A percentile compares a stretch with the other conserved stretches of the same genome.
Conservation (phyloP, 2,888 invertebrate genomes). For the Myopa tessellatipennis region DNA sequence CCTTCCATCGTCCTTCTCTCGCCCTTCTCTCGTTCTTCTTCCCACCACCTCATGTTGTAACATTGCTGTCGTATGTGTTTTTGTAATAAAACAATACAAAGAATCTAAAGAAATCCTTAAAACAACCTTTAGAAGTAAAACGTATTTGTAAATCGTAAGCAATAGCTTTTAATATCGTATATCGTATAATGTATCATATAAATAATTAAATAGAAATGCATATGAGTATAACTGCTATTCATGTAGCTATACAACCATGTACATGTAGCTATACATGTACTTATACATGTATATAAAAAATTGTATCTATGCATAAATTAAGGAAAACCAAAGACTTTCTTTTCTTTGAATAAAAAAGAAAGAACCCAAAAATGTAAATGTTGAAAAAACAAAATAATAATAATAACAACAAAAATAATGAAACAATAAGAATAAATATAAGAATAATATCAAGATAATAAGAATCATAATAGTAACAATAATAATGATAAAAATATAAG, state of each 20-base stretch:
- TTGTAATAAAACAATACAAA: too few relatives aligned
- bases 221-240: conserved; percentile 31
- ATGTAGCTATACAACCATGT: not conserved
- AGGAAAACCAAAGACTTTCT: conserved; percentile 68
- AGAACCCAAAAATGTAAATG: conserved; percentile 44
- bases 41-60: too few relatives aligned
- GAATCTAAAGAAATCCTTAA: not conserved
- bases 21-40: not conserved
- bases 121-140: conserved; percentile 6
- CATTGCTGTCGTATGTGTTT: too few relatives aligned
- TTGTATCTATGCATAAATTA: conserved; percentile 57
- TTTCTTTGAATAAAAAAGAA: conserved; percentile 58
- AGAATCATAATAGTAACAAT: conserved; percentile 1
- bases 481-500: too few relatives aligned
- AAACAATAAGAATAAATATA: not conserved
- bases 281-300: conserved; percentile 43
- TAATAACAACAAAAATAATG: conserved; percentile 8
- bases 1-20: conserved; percentile 19
- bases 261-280: conserved; percentile 34
- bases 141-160: conserved; percentile 19
- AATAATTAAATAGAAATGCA: not conserved
- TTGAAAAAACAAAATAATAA: conserved; percentile 45
- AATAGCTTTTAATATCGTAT: conserved; percentile 14
- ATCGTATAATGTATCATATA: not conserved
- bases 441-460: not conserved